Evolutionary conservation across 2,888 invertebrate species (phyloP).

Genomic region (Oligia strigilis): DNA sequence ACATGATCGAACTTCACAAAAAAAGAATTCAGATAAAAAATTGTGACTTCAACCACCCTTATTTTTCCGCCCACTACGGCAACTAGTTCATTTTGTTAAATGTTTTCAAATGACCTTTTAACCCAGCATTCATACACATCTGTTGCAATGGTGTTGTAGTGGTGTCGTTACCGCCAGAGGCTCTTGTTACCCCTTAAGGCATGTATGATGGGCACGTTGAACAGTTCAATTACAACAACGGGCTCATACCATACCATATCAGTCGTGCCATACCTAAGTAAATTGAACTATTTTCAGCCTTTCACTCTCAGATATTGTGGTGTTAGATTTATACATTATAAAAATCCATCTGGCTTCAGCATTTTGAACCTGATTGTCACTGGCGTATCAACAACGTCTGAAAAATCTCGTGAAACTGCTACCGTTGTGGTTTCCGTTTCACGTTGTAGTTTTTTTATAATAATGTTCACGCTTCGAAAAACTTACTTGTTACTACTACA

Average conservation of each 20-base stretch:
- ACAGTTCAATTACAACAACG: conserved; percentile 24
- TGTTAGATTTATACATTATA: background rate
- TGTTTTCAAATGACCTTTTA: conserved; percentile 32
- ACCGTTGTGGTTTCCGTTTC: background rate
- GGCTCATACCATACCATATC: conserved; percentile 9
- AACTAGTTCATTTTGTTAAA: background rate
- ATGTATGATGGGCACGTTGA: conserved; percentile 15
- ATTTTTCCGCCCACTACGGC: background rate
- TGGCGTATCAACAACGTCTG: background rate
- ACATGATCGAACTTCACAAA: background rate
- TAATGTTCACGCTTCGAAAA: background rate
- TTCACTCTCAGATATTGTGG: conserved; percentile 5
- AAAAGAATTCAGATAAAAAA: background rate
- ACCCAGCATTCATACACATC: background rate
- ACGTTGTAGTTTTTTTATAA: background rate
- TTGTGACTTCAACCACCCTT: background rate
- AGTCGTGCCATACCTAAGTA: background rate
- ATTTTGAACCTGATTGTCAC: background rate
- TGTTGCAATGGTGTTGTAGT: conserved; percentile 31
- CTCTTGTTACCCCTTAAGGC: conserved; percentile 37
- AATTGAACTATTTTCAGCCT: conserved; percentile 20
- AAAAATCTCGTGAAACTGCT: too few relatives aligned
- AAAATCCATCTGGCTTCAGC: background rate
- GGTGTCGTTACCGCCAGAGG: conserved; percentile 48
- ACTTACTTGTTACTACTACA: background rate